Conservation (phyloP, 2,888 invertebrate genomes). For the Biston betularia region DNA sequence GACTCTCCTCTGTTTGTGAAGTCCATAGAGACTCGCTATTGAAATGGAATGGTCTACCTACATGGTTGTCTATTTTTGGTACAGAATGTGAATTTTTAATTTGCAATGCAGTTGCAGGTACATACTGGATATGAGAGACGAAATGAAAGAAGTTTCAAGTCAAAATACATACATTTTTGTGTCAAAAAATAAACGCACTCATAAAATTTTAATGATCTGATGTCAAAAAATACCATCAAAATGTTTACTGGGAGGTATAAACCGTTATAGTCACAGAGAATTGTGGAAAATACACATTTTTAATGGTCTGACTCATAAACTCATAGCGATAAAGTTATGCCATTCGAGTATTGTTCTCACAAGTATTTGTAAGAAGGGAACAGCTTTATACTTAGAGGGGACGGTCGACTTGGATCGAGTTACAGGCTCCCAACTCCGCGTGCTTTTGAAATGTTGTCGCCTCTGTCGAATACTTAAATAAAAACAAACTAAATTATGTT, state of each 20-base stretch:
- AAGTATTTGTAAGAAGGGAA: constrained; percentile 5
- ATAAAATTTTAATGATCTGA: constrained; percentile 31
- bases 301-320: constrained; percentile 36
- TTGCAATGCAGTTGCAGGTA: too few species aligned
- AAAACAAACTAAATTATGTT: too few species aligned
- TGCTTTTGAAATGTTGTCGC: too few species aligned
- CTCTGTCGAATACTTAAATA: too few species aligned
- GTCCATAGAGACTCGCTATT: constrained; percentile 3
- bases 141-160: too few species aligned
- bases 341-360: constrained; percentile 22
- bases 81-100: too few species aligned
- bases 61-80: not conserved
- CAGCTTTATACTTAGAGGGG: not conserved
- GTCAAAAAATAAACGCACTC: not conserved
- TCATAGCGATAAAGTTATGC: constrained; percentile 33
- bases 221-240: constrained; percentile 37
- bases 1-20: constrained; percentile 24
- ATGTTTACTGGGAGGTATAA: constrained; percentile 36
- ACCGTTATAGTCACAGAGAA: constrained; percentile 34
- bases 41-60: constrained; percentile 6
- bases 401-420: too few species aligned
- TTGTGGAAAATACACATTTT: constrained; percentile 37
- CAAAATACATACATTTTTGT: not conserved
- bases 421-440: too few species aligned
- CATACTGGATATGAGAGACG: too few species aligned